Percentiles rank a stretch among this genome's conserved stretches.
These are phyloP conservation scores for Acleris laterana DNA, from an alignment of 2,888 invertebrate species.

Conservation along the genomic window DNA sequence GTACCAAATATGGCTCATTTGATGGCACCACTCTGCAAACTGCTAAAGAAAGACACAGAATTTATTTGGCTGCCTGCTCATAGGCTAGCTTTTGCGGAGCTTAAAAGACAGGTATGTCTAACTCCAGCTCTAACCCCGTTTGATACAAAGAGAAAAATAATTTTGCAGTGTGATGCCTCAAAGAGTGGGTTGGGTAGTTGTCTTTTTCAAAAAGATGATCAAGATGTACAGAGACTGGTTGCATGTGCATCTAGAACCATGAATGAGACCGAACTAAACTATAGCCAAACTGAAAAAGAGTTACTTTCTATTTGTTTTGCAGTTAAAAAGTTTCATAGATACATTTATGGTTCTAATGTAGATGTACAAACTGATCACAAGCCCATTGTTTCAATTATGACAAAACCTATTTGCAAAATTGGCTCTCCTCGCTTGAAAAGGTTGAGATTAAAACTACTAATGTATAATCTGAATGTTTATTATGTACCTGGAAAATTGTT, in stretches of 20 bases:
- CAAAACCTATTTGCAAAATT: slow-evolving; percentile 24
- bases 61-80: slow-evolving; percentile 39
- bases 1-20: slow-evolving; percentile 37
- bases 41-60: slow-evolving; percentile 35
- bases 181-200: slow-evolving; percentile 31
- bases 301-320: slow-evolving; percentile 24
- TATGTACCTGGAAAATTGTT: slow-evolving; percentile 21
- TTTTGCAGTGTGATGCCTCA: slow-evolving; percentile 36
- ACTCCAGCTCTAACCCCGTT: slow-evolving; percentile 27
- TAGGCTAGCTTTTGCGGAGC: slow-evolving; percentile 32
- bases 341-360: slow-evolving; percentile 26
- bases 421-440: slow-evolving; percentile 17
- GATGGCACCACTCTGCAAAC: slow-evolving; percentile 33
- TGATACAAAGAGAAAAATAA: slow-evolving; percentile 22
- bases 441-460: slow-evolving; percentile 11
- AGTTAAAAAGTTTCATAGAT: slow-evolving; percentile 20
- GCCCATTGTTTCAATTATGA: slow-evolving; percentile 15
- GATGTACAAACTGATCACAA: slow-evolving; percentile 29
- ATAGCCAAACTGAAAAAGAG: slow-evolving; percentile 36
- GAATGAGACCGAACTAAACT: slow-evolving; percentile 34
- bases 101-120: slow-evolving; percentile 8
- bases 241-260: slow-evolving; percentile 34
- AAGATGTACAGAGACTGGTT: slow-evolving; percentile 24
- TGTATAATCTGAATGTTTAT: slow-evolving; percentile 13
- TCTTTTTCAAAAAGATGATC: slow-evolving; percentile 26